Percentiles rank a stretch among this genome's conserved stretches.
These are phyloP conservation scores for Akabosia matsudoensis DNA, from an alignment of 1,140 invertebrate genomes.

Conservation along the genomic window DNA sequence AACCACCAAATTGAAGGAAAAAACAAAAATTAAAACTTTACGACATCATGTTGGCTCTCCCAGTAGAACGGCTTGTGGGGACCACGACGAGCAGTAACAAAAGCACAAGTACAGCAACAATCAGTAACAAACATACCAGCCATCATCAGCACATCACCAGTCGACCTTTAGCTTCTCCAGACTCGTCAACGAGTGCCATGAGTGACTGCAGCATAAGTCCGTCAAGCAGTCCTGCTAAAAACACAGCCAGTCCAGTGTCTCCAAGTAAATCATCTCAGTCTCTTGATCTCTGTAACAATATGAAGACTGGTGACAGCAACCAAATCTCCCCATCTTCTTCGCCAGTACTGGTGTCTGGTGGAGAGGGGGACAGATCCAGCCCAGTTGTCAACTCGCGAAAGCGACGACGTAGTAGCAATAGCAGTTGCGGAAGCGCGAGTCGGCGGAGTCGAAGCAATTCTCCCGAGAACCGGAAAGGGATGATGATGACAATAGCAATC, in stretches of 20 bases:
- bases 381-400: background rate
- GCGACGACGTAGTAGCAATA: background rate
- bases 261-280: slow-evolving; percentile 22
- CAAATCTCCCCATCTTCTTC: background rate
- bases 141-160: slow-evolving; percentile 10
- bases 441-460: background rate
- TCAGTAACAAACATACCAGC: background rate
- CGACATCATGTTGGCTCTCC: slow-evolving; percentile 39
- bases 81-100: background rate
- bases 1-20: too few species aligned
- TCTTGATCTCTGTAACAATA: slow-evolving; percentile 13
- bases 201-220: slow-evolving; percentile 25
- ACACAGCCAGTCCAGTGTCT: background rate
- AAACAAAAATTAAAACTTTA: too few species aligned
- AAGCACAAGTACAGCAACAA: background rate
- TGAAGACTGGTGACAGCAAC: background rate
- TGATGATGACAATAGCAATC: background rate
- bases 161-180: background rate
- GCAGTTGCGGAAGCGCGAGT: background rate
- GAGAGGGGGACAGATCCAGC: background rate
- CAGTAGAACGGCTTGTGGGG: slow-evolving; percentile 44
- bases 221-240: slow-evolving; percentile 25
- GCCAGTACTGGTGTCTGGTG: background rate
- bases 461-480: background rate
- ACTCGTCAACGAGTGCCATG: slow-evolving; percentile 27